Conservation (phyloP, 2,797 vertebrate genomes). For the Emydoidea blandingii region DNA sequence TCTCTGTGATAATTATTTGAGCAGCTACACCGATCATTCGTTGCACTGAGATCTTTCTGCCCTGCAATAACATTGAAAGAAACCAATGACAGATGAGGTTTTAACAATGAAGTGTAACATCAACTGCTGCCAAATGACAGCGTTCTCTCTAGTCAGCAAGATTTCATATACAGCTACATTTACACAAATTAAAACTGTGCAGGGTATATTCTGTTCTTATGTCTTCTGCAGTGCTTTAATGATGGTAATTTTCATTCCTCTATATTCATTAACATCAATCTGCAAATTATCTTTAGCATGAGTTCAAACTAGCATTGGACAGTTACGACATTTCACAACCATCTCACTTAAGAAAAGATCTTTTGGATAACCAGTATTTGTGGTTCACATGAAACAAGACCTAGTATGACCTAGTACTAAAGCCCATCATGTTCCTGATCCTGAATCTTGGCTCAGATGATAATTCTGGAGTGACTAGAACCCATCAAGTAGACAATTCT, state of each 20-base stretch:
- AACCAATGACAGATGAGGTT: not conserved
- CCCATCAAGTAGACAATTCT: not conserved
- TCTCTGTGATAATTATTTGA: not conserved
- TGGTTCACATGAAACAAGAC: not conserved
- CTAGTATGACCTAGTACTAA: not conserved
- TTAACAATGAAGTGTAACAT: not conserved
- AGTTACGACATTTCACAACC: not conserved
- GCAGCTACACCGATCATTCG: not conserved
- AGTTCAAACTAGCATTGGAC: not conserved
- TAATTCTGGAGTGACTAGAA: not conserved
- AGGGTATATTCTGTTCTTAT: not conserved
- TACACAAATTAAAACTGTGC: not conserved
- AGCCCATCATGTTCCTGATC: not conserved
- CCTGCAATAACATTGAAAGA: not conserved
- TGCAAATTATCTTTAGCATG: not conserved
- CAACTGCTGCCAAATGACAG: not conserved
- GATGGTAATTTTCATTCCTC: not conserved
- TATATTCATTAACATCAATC: not conserved
- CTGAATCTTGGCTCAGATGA: not conserved
- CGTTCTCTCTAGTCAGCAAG: not conserved
- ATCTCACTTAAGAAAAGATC: not conserved
- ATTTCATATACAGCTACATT: not conserved
- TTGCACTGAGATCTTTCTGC: not conserved
- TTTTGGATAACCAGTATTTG: not conserved
- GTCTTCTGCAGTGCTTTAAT: not conserved